Percentiles rank a stretch among this genome's conserved stretches.
These are phyloP conservation scores for Zosterops pallidus DNA, from an alignment of 2,113 vertebrate genomes.

Conservation along the genomic window DNA sequence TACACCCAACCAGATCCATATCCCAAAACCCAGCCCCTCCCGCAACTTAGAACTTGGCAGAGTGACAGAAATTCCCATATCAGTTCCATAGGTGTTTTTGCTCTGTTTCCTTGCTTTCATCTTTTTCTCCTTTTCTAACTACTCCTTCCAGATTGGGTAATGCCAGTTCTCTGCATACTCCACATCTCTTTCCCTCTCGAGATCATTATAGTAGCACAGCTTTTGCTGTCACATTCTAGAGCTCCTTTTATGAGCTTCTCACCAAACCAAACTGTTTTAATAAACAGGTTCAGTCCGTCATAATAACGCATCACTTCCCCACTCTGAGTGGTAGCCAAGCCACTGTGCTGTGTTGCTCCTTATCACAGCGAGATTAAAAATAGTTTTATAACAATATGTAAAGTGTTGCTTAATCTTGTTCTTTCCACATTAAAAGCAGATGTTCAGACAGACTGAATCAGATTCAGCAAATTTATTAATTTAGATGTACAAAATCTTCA, in stretches of 20 bases:
- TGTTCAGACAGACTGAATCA: background rate
- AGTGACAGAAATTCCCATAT: background rate
- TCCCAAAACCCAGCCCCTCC: background rate
- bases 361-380: background rate
- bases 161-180: background rate
- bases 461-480: background rate
- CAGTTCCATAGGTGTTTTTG: background rate
- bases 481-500: background rate
- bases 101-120: background rate
- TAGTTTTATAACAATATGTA: slow-evolving; percentile 12
- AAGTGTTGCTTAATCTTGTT: background rate
- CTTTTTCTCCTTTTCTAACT: background rate
- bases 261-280: background rate
- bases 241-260: background rate
- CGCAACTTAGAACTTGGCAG: background rate
- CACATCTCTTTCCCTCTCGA: background rate
- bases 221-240: background rate
- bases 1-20: background rate
- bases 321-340: background rate
- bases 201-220: background rate
- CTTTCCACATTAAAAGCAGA: slow-evolving; percentile 36
- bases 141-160: background rate
- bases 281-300: background rate
- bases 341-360: background rate
- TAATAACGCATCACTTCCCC: background rate